Base-by-base conservation (phyloP, 2,113 vertebrate genomes). In the Pterophyllum scalare region DNA sequence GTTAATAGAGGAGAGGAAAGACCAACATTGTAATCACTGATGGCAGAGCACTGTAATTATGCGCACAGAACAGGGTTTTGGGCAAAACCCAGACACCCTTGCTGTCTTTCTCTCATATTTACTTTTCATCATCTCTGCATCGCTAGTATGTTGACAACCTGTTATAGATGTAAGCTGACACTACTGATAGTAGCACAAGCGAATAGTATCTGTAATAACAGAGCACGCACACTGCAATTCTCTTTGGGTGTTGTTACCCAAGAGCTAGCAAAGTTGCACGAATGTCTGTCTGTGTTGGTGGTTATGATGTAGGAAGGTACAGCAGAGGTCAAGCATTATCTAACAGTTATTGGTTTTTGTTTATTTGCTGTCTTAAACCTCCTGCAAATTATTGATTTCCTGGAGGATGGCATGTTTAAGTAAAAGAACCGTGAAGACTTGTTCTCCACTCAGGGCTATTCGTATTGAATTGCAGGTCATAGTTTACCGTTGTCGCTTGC, bases 301-400 rank as follows among this genome's bases (percentile, higher is more conserved):
- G 88, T 87, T 84, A 81, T 40, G 78, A 75, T 82, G 91, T 85
- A 88, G 93, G 87, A 91, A 89, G 87, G 80, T 80, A 52, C 93
- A 84, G 88, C 57, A 88, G 54, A 92, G 86, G 90, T 72, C 88
- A 80, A 79, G 82, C 59, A 79, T 94, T 94, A 92, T 91, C 88
- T 90, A 94, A 93, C 89, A 77, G 60, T 46, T 90, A 89, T 87
- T 88, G 91, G 26, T 91, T 92, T 92, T 92, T 92, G 83, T 91
- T 93, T 91, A 91, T 92, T 93, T 93, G 88, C 85, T 82, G 88
- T 92, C 83, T 84, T 90, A 88, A 94, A 87, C 91, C 88, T 91
- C 91, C 91, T 86, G 91, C 89, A 87, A 89, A 80, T 90, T 94
- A 94, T 94, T 75, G 93, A 94, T 94, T 92, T 94, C 77, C 86